These are phyloP conservation scores for Bufo bufo DNA, from an alignment of 2,113 vertebrate species.

Conservation along the genomic window DNA sequence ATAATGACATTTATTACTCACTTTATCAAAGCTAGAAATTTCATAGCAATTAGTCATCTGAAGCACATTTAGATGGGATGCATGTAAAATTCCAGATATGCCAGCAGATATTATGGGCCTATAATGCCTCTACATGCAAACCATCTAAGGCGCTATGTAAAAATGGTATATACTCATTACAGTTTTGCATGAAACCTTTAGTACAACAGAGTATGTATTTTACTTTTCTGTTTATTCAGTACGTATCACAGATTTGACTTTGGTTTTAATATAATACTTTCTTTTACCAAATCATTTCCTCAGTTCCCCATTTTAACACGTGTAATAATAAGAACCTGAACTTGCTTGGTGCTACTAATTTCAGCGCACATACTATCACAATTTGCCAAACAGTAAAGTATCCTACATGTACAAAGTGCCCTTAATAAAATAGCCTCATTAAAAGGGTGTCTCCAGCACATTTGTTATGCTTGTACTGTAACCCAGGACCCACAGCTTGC, in stretches of 20 bases:
- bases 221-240: neutral
- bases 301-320: neutral
- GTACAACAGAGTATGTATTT: neutral
- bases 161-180: neutral
- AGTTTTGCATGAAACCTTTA: neutral
- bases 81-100: neutral
- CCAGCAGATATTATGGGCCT: neutral
- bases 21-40: neutral
- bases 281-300: conserved; percentile 14
- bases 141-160: neutral
- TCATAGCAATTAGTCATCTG: neutral
- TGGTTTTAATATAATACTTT: neutral
- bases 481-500: conserved; percentile 41
- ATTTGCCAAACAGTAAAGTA: conserved; percentile 42
- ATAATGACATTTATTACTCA: neutral
- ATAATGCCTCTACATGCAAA: neutral
- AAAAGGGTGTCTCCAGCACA: conserved; percentile 56
- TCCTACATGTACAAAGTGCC: conserved; percentile 48
- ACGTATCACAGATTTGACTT: neutral
- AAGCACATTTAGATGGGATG: neutral
- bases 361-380: conserved; percentile 27
- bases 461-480: conserved; percentile 56
- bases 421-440: conserved; percentile 55
- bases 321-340: conserved; percentile 13
- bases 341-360: conserved; percentile 12